Percentiles rank a stretch among this genome's conserved stretches.
phyloP scores from a whole-genome alignment of 2,888 invertebrate species.

The Mellilla xanthometata region DNA sequence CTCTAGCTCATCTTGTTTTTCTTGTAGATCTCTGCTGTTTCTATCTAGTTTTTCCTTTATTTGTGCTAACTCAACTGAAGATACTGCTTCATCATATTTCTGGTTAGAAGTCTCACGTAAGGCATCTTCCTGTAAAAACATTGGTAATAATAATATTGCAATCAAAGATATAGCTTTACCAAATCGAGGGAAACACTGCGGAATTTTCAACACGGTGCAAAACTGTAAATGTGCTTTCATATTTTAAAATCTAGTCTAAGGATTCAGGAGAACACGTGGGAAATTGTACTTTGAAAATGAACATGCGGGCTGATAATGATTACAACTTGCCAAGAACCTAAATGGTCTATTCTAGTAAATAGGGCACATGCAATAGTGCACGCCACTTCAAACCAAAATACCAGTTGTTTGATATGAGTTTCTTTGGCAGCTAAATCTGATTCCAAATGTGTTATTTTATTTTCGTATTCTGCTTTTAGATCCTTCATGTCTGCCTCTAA shows the following conservation, averaged over 20 bases:
- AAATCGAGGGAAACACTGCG: no score
- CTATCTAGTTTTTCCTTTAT: conserved; percentile 71
- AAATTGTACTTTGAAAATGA: neutral
- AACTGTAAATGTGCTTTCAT: no score
- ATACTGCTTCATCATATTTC: conserved; percentile 72
- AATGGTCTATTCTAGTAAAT: no score
- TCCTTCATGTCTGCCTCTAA: conserved; percentile 77
- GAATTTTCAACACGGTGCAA: no score
- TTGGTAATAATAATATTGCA: no score
- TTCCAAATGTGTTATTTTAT: conserved; percentile 83
- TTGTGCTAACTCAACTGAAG: conserved; percentile 75
- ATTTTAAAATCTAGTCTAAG: no score
- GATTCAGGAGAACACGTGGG: no score
- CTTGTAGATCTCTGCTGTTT: conserved; percentile 55
- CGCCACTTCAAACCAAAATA: conserved; percentile 46
- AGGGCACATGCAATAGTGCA: conserved; percentile 19
- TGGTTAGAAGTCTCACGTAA: conserved; percentile 69
- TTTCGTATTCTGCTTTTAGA: conserved; percentile 81
- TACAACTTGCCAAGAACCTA: neutral
- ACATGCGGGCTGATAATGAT: conserved; percentile 7
- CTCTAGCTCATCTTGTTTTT: conserved; percentile 62
- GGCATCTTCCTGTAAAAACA: conserved; percentile 62
- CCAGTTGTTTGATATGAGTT: conserved; percentile 84
- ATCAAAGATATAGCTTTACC: no score
- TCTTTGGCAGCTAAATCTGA: conserved; percentile 83